A percentile compares a stretch with the other conserved stretches of the same genome.
Evolutionary conservation across 1,140 invertebrate species (phyloP).

Genomic region (Episyrphus balteatus): DNA sequence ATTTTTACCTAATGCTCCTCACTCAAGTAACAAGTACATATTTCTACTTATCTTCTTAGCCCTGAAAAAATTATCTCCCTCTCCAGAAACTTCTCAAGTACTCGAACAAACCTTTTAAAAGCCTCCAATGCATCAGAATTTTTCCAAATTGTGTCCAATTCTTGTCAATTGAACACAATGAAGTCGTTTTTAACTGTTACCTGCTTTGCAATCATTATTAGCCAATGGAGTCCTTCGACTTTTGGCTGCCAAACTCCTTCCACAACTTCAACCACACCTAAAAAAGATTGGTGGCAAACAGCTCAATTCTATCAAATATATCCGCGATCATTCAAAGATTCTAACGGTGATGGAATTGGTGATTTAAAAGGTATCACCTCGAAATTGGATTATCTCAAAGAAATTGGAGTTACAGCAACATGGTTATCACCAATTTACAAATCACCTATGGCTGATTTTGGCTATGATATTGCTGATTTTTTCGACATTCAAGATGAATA

Average conservation of each 20-base stretch:
- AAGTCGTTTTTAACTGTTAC: too few relatives aligned
- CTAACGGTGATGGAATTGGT: slow-evolving; percentile 54
- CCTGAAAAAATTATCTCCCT: too few relatives aligned
- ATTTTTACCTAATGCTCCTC: too few relatives aligned
- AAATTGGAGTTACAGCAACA: slow-evolving; percentile 44
- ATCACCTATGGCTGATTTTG: slow-evolving; percentile 54
- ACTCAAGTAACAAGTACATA: too few relatives aligned
- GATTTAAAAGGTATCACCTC: slow-evolving; percentile 44
- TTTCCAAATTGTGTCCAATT: too few relatives aligned
- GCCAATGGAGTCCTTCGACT: too few relatives aligned
- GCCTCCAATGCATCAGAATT: too few relatives aligned
- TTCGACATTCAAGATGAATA: slow-evolving; percentile 58
- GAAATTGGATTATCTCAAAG: slow-evolving; percentile 42
- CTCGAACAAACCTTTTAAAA: too few relatives aligned
- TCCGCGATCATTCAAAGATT: slow-evolving; percentile 58
- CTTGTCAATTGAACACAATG: too few relatives aligned
- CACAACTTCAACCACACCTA: slow-evolving; percentile 6
- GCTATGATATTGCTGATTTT: slow-evolving; percentile 58
- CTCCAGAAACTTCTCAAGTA: too few relatives aligned
- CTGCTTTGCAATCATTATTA: too few relatives aligned
- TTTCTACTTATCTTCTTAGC: too few relatives aligned
- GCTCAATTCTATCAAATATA: slow-evolving; percentile 59
- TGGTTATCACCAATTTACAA: slow-evolving; percentile 63
- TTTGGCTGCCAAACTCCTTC: background rate
- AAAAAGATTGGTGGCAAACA: slow-evolving; percentile 53